Conservation (phyloP, 2,888 invertebrate species). For the Ephialtes manifestator region DNA sequence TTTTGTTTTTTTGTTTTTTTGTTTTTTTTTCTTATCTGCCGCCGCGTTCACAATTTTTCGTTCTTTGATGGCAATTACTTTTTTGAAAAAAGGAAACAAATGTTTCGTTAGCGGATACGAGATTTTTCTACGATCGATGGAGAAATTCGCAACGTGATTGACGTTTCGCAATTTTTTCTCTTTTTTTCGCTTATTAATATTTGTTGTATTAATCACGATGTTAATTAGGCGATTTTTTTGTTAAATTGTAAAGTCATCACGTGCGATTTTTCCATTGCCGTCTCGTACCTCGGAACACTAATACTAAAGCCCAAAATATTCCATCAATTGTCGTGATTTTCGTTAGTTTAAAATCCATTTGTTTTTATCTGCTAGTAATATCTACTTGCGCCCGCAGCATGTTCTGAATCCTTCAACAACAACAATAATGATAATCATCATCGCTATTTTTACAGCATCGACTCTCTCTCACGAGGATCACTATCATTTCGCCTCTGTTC, state of each 20-base stretch:
- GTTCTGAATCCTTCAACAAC: conserved; percentile 66
- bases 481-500: conserved; percentile 61
- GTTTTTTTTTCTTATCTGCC: conserved; percentile 43
- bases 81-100: conserved; percentile 2
- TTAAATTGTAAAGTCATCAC: conserved; percentile 2
- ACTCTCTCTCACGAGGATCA: conserved; percentile 65
- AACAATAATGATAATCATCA: conserved; percentile 70
- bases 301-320: conserved; percentile 85
- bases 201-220: too few species aligned
- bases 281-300: conserved; percentile 71
- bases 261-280: conserved; percentile 30
- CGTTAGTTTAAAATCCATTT: conserved; percentile 13
- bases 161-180: conserved; percentile 4
- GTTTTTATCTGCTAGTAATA: conserved; percentile 46
- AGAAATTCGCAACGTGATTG: conserved; percentile 32
- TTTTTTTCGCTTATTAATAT: not conserved
- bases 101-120: conserved; percentile 15
- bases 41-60: conserved; percentile 71
- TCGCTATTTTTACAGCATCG: conserved; percentile 62
- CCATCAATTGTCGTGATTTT: conserved; percentile 51
- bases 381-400: conserved; percentile 42
- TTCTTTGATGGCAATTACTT: conserved; percentile 36
- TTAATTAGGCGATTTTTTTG: not conserved
- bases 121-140: conserved; percentile 28
- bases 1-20: conserved; percentile 33